Percentiles rank a stretch among this genome's conserved stretches.
These are phyloP conservation scores for Acronicta alni DNA, from an alignment of 2,888 invertebrate species.

Conservation along the genomic window DNA sequence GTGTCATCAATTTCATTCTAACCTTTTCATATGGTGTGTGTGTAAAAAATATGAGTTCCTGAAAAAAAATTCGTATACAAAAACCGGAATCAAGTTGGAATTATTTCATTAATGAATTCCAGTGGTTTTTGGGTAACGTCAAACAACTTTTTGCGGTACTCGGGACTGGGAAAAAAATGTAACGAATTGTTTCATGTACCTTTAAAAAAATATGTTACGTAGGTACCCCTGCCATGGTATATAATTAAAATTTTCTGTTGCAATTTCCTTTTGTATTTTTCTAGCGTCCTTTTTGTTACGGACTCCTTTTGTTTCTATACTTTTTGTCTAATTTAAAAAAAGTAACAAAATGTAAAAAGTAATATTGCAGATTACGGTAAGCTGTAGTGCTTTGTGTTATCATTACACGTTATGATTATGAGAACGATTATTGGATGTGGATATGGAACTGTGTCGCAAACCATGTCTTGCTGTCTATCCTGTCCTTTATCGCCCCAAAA, in stretches of 20 bases:
- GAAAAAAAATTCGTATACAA: conserved; percentile 8
- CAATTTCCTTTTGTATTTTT: conserved; percentile 20
- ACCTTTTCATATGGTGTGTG: neutral
- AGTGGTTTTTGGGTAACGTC: conserved; percentile 17
- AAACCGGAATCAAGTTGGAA: conserved; percentile 19
- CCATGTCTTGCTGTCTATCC: too few species aligned
- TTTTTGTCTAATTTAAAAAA: too few species aligned
- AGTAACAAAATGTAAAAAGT: too few species aligned
- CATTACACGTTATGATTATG: too few species aligned
- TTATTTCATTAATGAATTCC: conserved; percentile 48
- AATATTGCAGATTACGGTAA: too few species aligned
- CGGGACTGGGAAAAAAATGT: conserved; percentile 29
- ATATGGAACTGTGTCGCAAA: too few species aligned
- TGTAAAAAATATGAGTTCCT: neutral
- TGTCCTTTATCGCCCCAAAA: too few species aligned
- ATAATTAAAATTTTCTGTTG: conserved; percentile 18
- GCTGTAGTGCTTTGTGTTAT: too few species aligned
- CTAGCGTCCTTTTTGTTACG: neutral
- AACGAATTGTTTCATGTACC: conserved; percentile 34
- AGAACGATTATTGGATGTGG: too few species aligned
- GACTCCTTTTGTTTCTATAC: neutral
- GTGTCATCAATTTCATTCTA: too few species aligned
- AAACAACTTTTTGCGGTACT: conserved; percentile 28
- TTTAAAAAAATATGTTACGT: conserved; percentile 22
- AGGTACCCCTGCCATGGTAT: conserved; percentile 2